A percentile compares a stretch with the other conserved stretches of the same genome.
These are phyloP conservation scores for Cryptocephalus primarius DNA, from an alignment of 2,888 invertebrate genomes.

Conservation along the genomic window DNA sequence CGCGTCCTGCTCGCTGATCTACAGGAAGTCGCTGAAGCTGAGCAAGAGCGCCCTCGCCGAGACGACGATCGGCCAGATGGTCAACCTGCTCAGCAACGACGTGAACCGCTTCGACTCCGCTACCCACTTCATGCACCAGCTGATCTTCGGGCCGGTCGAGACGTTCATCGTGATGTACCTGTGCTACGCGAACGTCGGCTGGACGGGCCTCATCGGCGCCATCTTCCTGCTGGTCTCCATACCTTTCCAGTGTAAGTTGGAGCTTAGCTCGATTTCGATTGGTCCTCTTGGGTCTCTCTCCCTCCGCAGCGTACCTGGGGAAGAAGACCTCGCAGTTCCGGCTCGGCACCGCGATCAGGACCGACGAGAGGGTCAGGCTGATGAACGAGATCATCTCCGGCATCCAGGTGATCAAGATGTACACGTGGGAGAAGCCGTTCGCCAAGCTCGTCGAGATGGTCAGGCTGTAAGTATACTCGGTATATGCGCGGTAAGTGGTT, in stretches of 20 bases:
- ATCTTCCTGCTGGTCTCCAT: constrained; percentile 27
- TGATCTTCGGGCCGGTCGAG: constrained; percentile 39
- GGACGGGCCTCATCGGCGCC: constrained; percentile 33
- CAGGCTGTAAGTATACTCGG: constrained; percentile 36
- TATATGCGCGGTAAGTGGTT: too few species aligned
- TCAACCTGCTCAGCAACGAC: constrained; percentile 63
- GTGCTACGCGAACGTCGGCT: constrained; percentile 34
- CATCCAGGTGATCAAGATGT: constrained; percentile 91
- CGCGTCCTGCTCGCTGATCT: constrained; percentile 7
- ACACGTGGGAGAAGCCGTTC: constrained; percentile 88
- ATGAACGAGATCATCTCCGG: constrained; percentile 87
- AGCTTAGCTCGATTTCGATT: neutral
- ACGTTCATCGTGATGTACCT: constrained; percentile 44
- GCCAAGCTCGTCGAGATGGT: constrained; percentile 58
- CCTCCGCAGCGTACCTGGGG: constrained; percentile 41
- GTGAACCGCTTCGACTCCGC: constrained; percentile 66
- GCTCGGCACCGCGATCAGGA: constrained; percentile 63
- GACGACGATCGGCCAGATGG: constrained; percentile 56
- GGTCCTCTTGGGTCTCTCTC: too few species aligned
- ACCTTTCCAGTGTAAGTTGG: constrained; percentile 22
- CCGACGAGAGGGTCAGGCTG: constrained; percentile 73
- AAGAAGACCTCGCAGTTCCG: constrained; percentile 65
- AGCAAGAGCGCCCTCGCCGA: constrained; percentile 52
- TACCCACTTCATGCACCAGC: constrained; percentile 8
- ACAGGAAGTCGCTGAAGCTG: constrained; percentile 46